Percentiles rank a stretch among this genome's conserved stretches.
Conservation (phyloP, 2,113 vertebrate species). For the Lepus timidus region DNA sequence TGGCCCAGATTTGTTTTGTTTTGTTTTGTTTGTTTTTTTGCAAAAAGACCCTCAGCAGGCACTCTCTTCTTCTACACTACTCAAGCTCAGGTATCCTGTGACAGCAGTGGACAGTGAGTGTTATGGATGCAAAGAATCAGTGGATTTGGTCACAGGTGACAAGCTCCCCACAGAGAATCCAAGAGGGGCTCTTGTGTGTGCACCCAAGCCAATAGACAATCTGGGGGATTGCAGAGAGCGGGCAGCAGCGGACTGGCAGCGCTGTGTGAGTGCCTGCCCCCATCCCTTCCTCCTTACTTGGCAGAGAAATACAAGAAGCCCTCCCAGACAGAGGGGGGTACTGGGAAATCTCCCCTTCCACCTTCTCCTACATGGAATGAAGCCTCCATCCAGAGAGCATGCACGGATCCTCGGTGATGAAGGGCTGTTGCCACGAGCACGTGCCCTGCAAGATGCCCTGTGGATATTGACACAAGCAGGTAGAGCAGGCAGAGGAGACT, state of each 20-base stretch:
- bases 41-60: too few species aligned
- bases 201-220: not conserved
- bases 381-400: not conserved
- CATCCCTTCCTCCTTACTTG: too few species aligned
- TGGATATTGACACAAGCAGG: not conserved
- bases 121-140: not conserved
- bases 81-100: not conserved
- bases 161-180: not conserved
- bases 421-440: not conserved
- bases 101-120: too few species aligned
- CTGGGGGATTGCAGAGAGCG: not conserved
- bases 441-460: accelerated
- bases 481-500: not conserved
- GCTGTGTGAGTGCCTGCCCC: accelerated
- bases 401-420: accelerated
- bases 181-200: not conserved
- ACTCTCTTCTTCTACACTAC: not conserved
- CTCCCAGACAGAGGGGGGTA: not conserved
- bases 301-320: not conserved
- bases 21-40: not conserved
- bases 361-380: too few species aligned
- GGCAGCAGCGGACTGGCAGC: too few species aligned
- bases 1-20: too few species aligned
- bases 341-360: too few species aligned
- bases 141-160: not conserved